phyloP scores from a whole-genome alignment of 2,113 vertebrate genomes.

The Peromyscus leucopus region DNA sequence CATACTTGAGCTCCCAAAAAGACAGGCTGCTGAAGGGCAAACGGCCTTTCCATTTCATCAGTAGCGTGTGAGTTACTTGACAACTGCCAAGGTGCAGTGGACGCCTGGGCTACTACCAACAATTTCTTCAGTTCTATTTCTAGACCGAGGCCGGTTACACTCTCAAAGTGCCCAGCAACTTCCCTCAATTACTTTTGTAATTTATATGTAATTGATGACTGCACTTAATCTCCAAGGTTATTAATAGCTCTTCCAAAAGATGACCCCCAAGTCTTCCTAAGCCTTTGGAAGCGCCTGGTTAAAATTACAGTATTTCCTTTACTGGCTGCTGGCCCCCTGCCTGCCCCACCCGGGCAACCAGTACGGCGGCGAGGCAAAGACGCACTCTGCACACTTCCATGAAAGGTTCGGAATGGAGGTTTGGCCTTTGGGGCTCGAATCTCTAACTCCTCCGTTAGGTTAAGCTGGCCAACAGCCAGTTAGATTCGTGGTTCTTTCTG shows the following conservation, averaged over 20 bases:
- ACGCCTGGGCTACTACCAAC: conserved; percentile 38
- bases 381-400: conserved; percentile 69
- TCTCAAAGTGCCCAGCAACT: conserved; percentile 56
- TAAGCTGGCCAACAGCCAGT: conserved; percentile 65
- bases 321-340: conserved; percentile 61
- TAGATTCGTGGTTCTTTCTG: conserved; percentile 4
- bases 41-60: conserved; percentile 65
- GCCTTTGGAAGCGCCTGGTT: conserved; percentile 69
- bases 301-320: conserved; percentile 78
- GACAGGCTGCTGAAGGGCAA: conserved; percentile 75
- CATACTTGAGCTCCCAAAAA: conserved; percentile 74
- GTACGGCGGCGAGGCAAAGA: conserved; percentile 39
- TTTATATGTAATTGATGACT: conserved; percentile 77
- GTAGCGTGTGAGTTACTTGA: conserved; percentile 55
- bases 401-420: conserved; percentile 77
- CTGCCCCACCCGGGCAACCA: conserved; percentile 56
- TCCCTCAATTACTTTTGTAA: conserved; percentile 81
- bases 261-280: conserved; percentile 69
- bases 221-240: conserved; percentile 79
- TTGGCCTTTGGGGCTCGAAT: conserved; percentile 25
- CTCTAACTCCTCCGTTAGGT: conserved; percentile 57
- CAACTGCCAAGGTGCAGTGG: conserved; percentile 71
- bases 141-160: conserved; percentile 45
- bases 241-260: conserved; percentile 75
- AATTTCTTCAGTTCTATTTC: conserved; percentile 73